phyloP scores from a whole-genome alignment of 2,113 vertebrate genomes.

The Galbula dea region DNA sequence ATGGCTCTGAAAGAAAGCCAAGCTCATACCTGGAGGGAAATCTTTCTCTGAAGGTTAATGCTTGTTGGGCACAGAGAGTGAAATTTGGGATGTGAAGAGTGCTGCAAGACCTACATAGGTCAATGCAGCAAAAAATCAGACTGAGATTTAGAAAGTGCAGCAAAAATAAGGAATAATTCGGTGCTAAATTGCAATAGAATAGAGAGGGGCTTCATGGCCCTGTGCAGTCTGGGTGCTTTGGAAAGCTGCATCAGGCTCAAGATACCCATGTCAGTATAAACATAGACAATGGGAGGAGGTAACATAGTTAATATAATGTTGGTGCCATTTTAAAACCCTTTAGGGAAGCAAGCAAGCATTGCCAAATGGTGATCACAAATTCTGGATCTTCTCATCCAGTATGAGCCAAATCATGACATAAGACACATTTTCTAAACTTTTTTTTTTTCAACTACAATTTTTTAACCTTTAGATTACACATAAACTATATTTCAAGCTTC shows the following conservation, averaged over 20 bases:
- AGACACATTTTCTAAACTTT: neutral
- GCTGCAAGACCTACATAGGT: neutral
- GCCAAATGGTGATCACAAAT: conserved; percentile 26
- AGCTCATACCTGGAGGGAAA: neutral
- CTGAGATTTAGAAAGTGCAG: neutral
- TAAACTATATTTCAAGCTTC: neutral
- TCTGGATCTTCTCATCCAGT: neutral
- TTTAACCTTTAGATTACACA: neutral
- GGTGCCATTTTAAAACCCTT: conserved; percentile 16
- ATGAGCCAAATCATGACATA: conserved; percentile 7
- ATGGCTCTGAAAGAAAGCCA: conserved; percentile 11
- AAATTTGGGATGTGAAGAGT: neutral
- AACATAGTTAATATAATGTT: neutral
- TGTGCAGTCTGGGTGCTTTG: neutral
- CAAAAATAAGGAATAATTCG: neutral
- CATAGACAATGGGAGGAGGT: neutral
- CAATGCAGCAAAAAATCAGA: neutral
- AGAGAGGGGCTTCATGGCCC: neutral
- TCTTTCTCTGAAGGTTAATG: neutral
- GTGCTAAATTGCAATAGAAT: neutral
- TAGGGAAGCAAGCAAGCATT: conserved; percentile 23
- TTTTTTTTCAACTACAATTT: neutral
- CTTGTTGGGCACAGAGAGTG: neutral
- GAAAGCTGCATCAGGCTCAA: neutral
- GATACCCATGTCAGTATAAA: neutral